phyloP scores from a whole-genome alignment of 2,113 vertebrate genomes.

The Gymnocephalus cernua region DNA sequence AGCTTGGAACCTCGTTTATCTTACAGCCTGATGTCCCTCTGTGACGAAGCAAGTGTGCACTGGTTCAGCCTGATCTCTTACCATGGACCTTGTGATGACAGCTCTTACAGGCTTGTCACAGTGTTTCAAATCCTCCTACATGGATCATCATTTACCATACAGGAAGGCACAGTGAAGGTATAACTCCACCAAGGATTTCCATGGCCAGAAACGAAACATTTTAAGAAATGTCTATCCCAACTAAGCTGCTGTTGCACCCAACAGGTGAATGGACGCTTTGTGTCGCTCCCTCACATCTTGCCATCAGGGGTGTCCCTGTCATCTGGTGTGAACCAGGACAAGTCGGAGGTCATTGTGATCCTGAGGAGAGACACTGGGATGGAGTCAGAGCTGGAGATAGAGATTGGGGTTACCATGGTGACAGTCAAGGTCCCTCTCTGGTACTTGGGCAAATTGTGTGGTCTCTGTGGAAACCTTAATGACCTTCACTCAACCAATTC shows the following conservation, averaged over 20 bases:
- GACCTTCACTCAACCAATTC: conserved; percentile 7
- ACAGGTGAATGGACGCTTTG: conserved; percentile 34
- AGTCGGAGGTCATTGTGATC: conserved; percentile 29
- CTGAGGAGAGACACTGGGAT: conserved; percentile 30
- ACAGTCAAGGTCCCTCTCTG: conserved; percentile 24
- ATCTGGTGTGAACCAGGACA: conserved; percentile 33
- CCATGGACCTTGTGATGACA: conserved; percentile 40
- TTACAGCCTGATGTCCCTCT: conserved; percentile 51
- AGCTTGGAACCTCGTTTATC: conserved; percentile 12
- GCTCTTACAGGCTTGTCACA: background rate
- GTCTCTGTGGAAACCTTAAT: conserved; percentile 66
- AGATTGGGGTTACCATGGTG: conserved; percentile 32
- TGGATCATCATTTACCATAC: conserved; percentile 28
- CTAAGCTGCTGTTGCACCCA: background rate
- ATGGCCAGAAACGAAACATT: background rate
- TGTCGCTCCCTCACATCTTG: conserved; percentile 30
- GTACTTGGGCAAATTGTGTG: conserved; percentile 52
- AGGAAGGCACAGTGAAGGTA: conserved; percentile 39
- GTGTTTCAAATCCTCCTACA: conserved; percentile 58
- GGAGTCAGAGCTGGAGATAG: conserved; percentile 37
- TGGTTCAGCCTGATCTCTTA: conserved; percentile 67
- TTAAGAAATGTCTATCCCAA: background rate
- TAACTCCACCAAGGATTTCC: background rate
- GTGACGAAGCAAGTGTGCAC: conserved; percentile 1
- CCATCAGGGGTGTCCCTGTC: conserved; percentile 26